Conservation (phyloP, 2,797 vertebrate species). For the Amblyopsis hoosieri region DNA sequence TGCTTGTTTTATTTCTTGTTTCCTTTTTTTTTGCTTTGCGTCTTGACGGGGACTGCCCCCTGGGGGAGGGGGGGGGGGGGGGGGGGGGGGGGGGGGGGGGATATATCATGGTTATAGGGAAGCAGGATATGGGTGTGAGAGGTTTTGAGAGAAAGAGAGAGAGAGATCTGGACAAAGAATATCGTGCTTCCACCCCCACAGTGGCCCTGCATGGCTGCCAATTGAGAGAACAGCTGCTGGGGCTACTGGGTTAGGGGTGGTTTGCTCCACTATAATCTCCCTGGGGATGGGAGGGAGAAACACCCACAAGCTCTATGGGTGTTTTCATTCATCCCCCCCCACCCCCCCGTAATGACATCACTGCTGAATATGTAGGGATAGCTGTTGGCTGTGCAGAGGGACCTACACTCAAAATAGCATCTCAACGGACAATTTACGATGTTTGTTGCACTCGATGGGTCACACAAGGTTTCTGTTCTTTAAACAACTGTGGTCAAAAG, state of each 20-base stretch:
- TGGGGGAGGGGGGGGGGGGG: no score
- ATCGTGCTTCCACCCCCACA: constrained; percentile 49
- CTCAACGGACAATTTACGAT: no score
- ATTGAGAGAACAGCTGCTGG: constrained; percentile 67
- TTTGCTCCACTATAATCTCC: constrained; percentile 51
- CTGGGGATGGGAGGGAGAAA: constrained; percentile 21
- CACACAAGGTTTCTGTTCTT: no score
- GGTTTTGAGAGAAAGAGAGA: constrained; percentile 6
- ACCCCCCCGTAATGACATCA: constrained; percentile 45
- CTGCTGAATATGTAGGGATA: constrained; percentile 46
- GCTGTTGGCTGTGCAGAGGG: constrained; percentile 45
- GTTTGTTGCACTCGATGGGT: no score
- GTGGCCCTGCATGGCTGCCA: constrained; percentile 39
- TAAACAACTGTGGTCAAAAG: no score
- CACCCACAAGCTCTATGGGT: constrained; percentile 50
- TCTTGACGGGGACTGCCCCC: no score
- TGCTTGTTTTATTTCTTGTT: no score
- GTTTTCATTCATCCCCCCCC: constrained; percentile 53
- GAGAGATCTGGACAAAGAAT: constrained; percentile 49
- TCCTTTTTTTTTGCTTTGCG: no score
- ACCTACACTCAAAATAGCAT: neutral
- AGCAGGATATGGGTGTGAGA: neutral
- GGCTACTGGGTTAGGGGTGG: constrained; percentile 59
- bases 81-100: no score
- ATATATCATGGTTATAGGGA: no score